Conservation (phyloP, 2,113 vertebrate species). For the Pterocles orientalis region DNA sequence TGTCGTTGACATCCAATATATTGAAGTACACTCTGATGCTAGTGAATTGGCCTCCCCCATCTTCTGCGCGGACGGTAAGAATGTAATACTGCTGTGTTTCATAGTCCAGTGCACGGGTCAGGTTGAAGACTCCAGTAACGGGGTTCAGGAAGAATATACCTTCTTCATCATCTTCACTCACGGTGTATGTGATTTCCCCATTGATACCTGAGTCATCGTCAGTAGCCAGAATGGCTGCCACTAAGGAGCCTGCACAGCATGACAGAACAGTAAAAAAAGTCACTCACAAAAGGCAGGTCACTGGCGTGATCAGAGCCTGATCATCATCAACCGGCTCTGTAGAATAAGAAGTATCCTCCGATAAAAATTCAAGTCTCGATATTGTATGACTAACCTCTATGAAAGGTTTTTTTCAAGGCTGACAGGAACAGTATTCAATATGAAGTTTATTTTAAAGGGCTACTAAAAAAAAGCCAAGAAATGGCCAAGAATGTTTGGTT, state of each 20-base stretch:
- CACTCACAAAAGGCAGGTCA: background rate
- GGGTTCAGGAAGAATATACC: constrained; percentile 91
- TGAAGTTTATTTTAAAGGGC: background rate
- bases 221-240: constrained; percentile 92
- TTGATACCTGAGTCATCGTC: constrained; percentile 91
- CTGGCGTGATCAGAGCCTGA: background rate
- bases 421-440: background rate
- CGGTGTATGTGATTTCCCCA: constrained; percentile 91
- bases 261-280: background rate
- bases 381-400: background rate
- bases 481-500: background rate
- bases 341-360: background rate
- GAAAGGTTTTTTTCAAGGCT: background rate
- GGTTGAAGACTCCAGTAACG: constrained; percentile 93
- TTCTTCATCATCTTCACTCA: constrained; percentile 92
- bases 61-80: constrained; percentile 83
- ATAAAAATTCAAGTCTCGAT: background rate
- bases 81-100: constrained; percentile 91
- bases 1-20: constrained; percentile 92
- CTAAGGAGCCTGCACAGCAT: constrained; percentile 84
- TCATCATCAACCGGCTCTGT: background rate
- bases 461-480: background rate
- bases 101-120: constrained; percentile 87
- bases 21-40: constrained; percentile 92
- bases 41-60: constrained; percentile 88